phyloP scores from a whole-genome alignment of 2,888 invertebrate genomes.

The Coenonympha arcania region DNA sequence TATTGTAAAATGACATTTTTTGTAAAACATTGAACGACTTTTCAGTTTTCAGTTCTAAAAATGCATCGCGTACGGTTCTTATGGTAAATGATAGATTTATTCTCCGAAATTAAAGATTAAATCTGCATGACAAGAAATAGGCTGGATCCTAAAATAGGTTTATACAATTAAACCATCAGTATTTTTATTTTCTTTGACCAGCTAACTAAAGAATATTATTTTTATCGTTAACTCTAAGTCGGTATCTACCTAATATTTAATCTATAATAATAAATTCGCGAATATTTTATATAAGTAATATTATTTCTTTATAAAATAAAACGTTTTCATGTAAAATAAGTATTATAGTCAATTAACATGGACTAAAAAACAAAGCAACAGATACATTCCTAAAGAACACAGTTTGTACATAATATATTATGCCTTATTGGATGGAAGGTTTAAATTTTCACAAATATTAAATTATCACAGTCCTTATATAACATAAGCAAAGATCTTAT shows the following conservation, averaged over 20 bases:
- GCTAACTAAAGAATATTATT: not conserved
- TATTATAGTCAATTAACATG: too few species aligned
- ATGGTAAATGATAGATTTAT: too few species aligned
- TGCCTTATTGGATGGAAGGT: not conserved
- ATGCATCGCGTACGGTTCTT: too few species aligned
- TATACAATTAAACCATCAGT: too few species aligned
- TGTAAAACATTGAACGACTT: too few species aligned
- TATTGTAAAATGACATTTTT: too few species aligned
- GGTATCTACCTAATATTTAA: not conserved
- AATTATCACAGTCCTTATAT: conserved; percentile 3
- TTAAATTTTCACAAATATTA: not conserved
- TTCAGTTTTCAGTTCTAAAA: too few species aligned
- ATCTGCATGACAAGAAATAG: too few species aligned
- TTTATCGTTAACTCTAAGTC: not conserved
- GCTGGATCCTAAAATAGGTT: too few species aligned
- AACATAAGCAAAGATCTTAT: not conserved
- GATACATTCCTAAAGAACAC: not conserved
- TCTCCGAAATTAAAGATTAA: too few species aligned
- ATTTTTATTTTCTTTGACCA: not conserved
- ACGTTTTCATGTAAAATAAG: too few species aligned
- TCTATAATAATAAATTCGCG: not conserved
- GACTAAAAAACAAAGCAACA: too few species aligned
- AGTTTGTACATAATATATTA: not conserved
- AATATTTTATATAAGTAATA: not conserved
- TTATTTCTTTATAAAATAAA: not conserved